Evolutionary conservation across 2,797 vertebrate species (phyloP).

Genomic region (Glyptemys insculpta): DNA sequence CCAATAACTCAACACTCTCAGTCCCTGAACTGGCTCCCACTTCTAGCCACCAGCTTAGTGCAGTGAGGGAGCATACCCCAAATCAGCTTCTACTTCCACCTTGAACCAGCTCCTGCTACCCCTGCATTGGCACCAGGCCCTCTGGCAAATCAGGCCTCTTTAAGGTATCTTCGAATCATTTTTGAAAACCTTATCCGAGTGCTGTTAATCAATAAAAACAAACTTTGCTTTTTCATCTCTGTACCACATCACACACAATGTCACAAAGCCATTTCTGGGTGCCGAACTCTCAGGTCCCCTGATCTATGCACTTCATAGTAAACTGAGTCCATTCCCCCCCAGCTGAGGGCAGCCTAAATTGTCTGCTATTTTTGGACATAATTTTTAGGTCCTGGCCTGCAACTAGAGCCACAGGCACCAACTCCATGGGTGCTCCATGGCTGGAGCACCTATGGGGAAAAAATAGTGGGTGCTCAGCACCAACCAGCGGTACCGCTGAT

Average conservation of each 20-base stretch:
- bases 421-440: no score
- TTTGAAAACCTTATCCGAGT: accelerated
- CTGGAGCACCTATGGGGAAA: no score
- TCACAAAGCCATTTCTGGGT: background rate
- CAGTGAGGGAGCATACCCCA: background rate
- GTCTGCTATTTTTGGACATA: background rate
- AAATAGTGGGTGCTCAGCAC: no score
- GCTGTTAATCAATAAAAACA: background rate
- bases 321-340: accelerated
- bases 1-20: background rate
- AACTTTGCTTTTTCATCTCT: background rate
- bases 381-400: background rate
- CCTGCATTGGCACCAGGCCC: background rate
- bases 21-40: accelerated
- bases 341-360: background rate
- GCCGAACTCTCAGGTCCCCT: accelerated
- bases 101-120: background rate
- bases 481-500: no score
- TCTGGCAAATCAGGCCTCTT: background rate
- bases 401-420: background rate
- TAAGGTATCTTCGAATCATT: background rate
- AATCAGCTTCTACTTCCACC: background rate
- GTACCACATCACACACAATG: background rate
- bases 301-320: accelerated
- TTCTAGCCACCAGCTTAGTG: background rate